Evolutionary conservation across 2,888 invertebrate genomes (phyloP), one percentile per base, ranked within the genome.

Genomic region (Silvanus unidentatus): DNA sequence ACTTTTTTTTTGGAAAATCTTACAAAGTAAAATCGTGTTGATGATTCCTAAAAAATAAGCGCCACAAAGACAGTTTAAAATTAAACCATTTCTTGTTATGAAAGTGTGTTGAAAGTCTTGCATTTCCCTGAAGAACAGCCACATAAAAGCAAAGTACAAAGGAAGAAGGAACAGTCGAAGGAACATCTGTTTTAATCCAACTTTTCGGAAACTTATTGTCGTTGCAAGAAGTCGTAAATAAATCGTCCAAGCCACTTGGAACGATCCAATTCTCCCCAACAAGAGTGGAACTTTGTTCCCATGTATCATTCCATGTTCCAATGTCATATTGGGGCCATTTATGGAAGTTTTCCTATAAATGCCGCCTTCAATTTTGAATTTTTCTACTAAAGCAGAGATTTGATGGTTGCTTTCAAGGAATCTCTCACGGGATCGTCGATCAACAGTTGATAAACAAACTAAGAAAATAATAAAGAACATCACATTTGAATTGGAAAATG

Each of bases 331-430:
- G 55, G 77, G 77, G 45, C 79, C 77, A 27, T 80, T 76, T 22
- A 76, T 72, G 1, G 74, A 72, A 37, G 75, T 73, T 62, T 88
- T 87, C 67, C 86, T 77, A 56, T 86, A 83, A 8, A 82, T 78
- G 5, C 82, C 83, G 0, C 92, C 92, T 70, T 94, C 93, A 27
- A 86, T 71, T 64, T 90, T 89, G 70, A 94, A 95, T 62, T 93
- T 88, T 59, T 94, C 93, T 0, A 95, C 93, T 11, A 96, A 71
- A 0, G 90, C 88, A 2, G 90, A 86, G 55, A 96, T 95, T 71
- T 94, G 94, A 58, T 90, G 89, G 65, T 92, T 93, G 1, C 95
- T 96, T 65, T 95, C 93, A 35, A 92, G 76, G 64, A 97, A 96
- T 15, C 94, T 79, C 65, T 96, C 95, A 10, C 94, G 79, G 1